Conservation (phyloP, 2,797 vertebrate genomes). For the Sebastes goodei region DNA sequence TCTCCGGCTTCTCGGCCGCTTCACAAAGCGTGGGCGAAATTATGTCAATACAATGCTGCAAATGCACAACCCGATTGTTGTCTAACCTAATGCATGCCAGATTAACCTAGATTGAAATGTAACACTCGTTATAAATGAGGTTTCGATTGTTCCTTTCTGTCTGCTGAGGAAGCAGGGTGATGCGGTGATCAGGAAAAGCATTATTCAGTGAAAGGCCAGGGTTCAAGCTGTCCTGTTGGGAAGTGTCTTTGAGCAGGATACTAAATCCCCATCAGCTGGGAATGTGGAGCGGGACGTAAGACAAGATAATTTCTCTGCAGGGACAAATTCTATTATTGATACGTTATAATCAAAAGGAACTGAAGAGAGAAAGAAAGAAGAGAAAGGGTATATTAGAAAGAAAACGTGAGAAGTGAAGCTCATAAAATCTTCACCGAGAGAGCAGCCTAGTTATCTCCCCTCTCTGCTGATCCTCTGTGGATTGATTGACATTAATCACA, state of each 20-base stretch:
- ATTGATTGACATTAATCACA: constrained; percentile 42
- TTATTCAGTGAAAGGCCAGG: not conserved
- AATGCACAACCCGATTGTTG: not conserved
- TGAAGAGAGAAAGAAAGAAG: not conserved
- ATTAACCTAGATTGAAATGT: not conserved
- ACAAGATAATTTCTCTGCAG: not conserved
- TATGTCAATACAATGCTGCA: not conserved
- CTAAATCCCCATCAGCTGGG: not conserved
- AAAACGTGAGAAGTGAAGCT: constrained; percentile 15
- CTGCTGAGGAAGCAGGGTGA: not conserved
- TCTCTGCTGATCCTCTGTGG: not conserved
- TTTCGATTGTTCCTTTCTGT: not conserved
- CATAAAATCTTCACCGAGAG: constrained; percentile 29
- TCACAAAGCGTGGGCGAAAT: not conserved
- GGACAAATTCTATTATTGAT: constrained; percentile 9
- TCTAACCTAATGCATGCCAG: not conserved
- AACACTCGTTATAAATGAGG: not conserved
- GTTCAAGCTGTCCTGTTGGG: not conserved
- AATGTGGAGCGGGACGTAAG: not conserved
- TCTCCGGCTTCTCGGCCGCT: not conserved
- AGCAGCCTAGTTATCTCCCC: constrained; percentile 4
- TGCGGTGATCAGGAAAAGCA: not conserved
- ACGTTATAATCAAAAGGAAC: constrained; percentile 5
- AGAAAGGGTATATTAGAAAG: not conserved
- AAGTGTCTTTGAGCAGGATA: not conserved